Conservation (phyloP, 1,140 invertebrate genomes). For the Brachionus calyciflorus region DNA sequence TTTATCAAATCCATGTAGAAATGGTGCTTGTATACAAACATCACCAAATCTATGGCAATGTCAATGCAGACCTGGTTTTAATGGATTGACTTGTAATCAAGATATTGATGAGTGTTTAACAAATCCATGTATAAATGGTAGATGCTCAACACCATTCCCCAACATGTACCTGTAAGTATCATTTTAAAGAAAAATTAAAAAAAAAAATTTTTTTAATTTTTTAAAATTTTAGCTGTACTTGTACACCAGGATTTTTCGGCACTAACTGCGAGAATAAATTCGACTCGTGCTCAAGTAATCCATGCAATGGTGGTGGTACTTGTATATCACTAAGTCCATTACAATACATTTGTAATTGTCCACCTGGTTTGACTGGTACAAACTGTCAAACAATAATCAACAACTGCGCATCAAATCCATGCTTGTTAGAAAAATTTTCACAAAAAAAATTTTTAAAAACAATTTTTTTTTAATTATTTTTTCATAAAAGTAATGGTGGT, state of each 20-base stretch:
- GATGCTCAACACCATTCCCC: constrained; percentile 37
- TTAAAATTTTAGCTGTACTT: constrained; percentile 45
- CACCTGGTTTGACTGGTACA: constrained; percentile 45
- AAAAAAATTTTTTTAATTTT: not conserved
- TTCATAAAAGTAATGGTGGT: constrained; percentile 49
- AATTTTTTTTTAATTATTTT: not conserved
- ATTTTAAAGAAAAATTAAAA: not conserved
- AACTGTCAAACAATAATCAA: constrained; percentile 48
- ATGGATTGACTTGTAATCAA: constrained; percentile 46
- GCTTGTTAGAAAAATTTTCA: not conserved
- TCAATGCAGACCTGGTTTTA: constrained; percentile 45
- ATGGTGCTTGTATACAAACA: constrained; percentile 65
- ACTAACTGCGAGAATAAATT: constrained; percentile 47
- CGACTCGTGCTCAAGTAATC: constrained; percentile 35
- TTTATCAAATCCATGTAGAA: constrained; percentile 60
- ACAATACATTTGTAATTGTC: constrained; percentile 28
- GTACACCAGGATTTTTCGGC: constrained; percentile 47
- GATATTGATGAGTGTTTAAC: constrained; percentile 47
- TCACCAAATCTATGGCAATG: constrained; percentile 43
- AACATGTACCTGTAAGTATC: constrained; percentile 43
- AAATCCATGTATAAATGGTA: constrained; percentile 72
- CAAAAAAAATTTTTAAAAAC: not conserved
- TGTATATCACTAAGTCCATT: constrained; percentile 10
- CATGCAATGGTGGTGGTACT: constrained; percentile 33
- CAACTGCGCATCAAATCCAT: constrained; percentile 47